A percentile compares a stretch with the other conserved stretches of the same genome.
phyloP scores from a whole-genome alignment of 1,140 invertebrate genomes.

The Oncopodura yosiiana region DNA sequence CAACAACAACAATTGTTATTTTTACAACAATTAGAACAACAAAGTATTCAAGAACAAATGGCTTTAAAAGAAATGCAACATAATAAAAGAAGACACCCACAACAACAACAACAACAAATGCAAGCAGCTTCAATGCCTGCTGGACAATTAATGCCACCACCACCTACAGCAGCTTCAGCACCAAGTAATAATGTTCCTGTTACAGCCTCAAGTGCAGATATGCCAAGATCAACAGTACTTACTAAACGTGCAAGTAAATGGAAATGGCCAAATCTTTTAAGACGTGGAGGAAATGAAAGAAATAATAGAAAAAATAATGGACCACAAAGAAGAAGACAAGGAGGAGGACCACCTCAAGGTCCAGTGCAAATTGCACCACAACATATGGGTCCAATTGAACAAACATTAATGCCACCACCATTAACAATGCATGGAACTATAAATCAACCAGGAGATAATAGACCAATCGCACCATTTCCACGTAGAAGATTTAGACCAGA shows the following conservation, averaged over 20 bases:
- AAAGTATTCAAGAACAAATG: not conserved
- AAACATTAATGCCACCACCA: not conserved
- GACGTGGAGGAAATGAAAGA: not conserved
- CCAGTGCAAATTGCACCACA: slow-evolving; percentile 1
- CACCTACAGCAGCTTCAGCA: slow-evolving; percentile 1
- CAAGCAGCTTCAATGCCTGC: not conserved
- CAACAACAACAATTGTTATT: not conserved
- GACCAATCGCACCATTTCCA: not conserved
- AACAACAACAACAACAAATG: not conserved
- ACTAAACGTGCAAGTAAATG: slow-evolving; percentile 18
- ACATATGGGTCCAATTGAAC: not conserved
- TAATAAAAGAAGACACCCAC: not conserved
- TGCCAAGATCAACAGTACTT: slow-evolving; percentile 1
- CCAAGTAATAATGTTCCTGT: no score
- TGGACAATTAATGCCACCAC: slow-evolving; percentile 1
- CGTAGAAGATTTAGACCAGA: slow-evolving; percentile 1
- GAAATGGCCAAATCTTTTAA: slow-evolving; percentile 17
- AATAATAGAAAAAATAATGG: not conserved
- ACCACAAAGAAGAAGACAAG: not conserved
- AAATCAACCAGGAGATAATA: not conserved
- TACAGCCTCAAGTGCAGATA: no score
- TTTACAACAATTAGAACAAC: slow-evolving; percentile 12
- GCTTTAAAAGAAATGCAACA: not conserved
- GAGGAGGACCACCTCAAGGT: not conserved
- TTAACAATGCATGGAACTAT: not conserved